These are phyloP conservation scores for Conops quadrifasciatus DNA, from an alignment of 2,888 invertebrate genomes.

Conservation along the genomic window DNA sequence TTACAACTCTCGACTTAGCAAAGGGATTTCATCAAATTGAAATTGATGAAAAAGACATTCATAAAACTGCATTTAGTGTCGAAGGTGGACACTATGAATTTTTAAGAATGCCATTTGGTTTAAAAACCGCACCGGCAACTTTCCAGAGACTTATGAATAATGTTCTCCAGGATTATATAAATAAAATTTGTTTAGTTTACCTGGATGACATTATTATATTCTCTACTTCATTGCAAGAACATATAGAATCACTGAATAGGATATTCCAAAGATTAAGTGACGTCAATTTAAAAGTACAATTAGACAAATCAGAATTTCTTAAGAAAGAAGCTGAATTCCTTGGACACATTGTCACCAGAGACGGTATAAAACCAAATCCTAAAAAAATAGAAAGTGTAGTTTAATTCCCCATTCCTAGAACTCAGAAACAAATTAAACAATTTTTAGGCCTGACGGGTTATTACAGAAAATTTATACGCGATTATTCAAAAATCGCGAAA, in stretches of 20 bases:
- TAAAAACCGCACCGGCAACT: constrained; percentile 15
- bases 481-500: constrained; percentile 35
- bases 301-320: too few species aligned
- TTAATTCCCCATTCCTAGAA: constrained; percentile 38
- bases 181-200: constrained; percentile 24
- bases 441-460: too few species aligned
- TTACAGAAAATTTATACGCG: constrained; percentile 33
- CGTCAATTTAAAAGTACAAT: constrained; percentile 5
- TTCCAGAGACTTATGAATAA: constrained; percentile 25
- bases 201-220: constrained; percentile 21
- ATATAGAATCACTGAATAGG: neutral
- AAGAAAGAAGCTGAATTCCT: constrained; percentile 11
- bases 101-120: constrained; percentile 24
- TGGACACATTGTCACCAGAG: constrained; percentile 9
- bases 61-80: constrained; percentile 14
- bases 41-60: constrained; percentile 6
- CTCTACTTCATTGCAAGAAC: constrained; percentile 14
- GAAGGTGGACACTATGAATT: constrained; percentile 16
- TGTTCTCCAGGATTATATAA: constrained; percentile 4
- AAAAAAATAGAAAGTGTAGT: constrained; percentile 38
- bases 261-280: constrained; percentile 1
- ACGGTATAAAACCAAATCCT: constrained; percentile 12
- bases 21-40: constrained; percentile 25
- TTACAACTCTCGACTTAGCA: constrained; percentile 18
- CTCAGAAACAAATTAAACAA: too few species aligned